A percentile compares a stretch with the other conserved stretches of the same genome.
Conservation (phyloP, 2,888 invertebrate species). For the Serrognathus titanus region DNA sequence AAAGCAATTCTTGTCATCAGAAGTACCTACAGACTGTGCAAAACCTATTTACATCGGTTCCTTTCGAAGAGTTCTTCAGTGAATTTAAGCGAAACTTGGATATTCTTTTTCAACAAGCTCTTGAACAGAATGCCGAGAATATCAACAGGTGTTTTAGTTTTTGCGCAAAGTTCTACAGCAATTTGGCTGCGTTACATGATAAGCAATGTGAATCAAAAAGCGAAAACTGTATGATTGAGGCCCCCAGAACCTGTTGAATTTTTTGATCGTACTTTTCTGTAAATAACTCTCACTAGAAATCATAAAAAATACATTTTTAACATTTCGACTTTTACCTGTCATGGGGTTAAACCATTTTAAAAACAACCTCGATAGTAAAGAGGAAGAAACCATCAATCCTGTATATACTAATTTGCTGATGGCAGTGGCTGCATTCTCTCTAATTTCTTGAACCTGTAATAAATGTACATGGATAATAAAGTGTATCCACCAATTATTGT, state of each 20-base stretch:
- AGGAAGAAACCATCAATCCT: constrained; percentile 63
- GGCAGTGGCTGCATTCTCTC: constrained; percentile 65
- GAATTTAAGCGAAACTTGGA: constrained; percentile 6
- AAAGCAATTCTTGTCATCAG: neutral
- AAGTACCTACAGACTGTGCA: constrained; percentile 3
- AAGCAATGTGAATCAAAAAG: neutral
- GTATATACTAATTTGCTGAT: constrained; percentile 66
- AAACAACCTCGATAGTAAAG: constrained; percentile 67
- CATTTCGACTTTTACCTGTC: constrained; percentile 52
- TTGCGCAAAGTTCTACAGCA: too few species aligned
- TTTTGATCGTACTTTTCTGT: constrained; percentile 8
- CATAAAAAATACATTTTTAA: neutral
- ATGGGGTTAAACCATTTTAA: constrained; percentile 81
- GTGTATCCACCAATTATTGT: too few species aligned
- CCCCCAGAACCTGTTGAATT: constrained; percentile 3
- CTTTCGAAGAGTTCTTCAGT: neutral
- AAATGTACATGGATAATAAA: too few species aligned
- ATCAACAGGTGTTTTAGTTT: too few species aligned
- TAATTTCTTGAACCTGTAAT: constrained; percentile 55
- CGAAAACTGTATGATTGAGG: constrained; percentile 2
- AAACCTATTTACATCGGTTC: neutral
- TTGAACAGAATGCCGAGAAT: neutral
- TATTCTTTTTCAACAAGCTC: neutral
- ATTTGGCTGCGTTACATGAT: neutral
- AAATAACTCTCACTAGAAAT: neutral